A percentile compares a stretch with the other conserved stretches of the same genome.
These are phyloP conservation scores for Drosophila dunni DNA, from an alignment of 1,140 invertebrate genomes.

Conservation along the genomic window DNA sequence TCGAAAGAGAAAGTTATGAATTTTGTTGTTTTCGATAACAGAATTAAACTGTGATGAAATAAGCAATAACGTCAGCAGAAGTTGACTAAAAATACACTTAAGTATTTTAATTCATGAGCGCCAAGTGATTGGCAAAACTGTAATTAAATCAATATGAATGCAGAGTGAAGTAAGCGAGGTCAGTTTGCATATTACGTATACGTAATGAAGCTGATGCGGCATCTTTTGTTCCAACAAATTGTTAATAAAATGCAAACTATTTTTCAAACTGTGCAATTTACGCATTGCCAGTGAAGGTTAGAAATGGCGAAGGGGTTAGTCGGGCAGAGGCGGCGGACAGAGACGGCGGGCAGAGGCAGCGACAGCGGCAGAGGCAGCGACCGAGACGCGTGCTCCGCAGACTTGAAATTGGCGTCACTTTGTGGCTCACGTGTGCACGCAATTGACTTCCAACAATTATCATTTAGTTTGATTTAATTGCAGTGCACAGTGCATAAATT, in stretches of 20 bases:
- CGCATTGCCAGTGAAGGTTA: slow-evolving; percentile 31
- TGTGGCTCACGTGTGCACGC: slow-evolving; percentile 30
- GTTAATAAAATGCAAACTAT: slow-evolving; percentile 25
- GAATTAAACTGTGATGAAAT: slow-evolving; percentile 12
- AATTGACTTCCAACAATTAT: slow-evolving; percentile 26
- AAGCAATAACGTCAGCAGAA: not conserved
- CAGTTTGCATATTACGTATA: slow-evolving; percentile 21
- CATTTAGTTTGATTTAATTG: slow-evolving; percentile 45
- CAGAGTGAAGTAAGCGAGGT: slow-evolving; percentile 33
- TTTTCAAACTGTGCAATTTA: slow-evolving; percentile 44
- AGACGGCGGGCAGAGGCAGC: too few species aligned
- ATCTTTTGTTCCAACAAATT: slow-evolving; percentile 33
- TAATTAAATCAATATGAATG: slow-evolving; percentile 27
- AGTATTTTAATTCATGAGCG: not conserved
- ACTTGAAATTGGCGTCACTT: slow-evolving; percentile 12
- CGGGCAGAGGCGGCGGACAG: not conserved
- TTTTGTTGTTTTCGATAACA: slow-evolving; percentile 1
- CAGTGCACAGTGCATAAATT: slow-evolving; percentile 22
- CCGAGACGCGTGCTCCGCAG: slow-evolving; percentile 20
- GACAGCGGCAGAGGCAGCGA: not conserved
- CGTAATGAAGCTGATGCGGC: slow-evolving; percentile 36
- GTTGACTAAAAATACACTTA: too few species aligned
- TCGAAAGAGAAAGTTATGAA: slow-evolving; percentile 49
- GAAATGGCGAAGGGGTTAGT: not conserved
- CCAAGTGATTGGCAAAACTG: not conserved